A percentile compares a stretch with the other conserved stretches of the same genome.
These are phyloP conservation scores for Enchytraeus crypticus DNA, from an alignment of 2,888 invertebrate species.

Conservation along the genomic window DNA sequence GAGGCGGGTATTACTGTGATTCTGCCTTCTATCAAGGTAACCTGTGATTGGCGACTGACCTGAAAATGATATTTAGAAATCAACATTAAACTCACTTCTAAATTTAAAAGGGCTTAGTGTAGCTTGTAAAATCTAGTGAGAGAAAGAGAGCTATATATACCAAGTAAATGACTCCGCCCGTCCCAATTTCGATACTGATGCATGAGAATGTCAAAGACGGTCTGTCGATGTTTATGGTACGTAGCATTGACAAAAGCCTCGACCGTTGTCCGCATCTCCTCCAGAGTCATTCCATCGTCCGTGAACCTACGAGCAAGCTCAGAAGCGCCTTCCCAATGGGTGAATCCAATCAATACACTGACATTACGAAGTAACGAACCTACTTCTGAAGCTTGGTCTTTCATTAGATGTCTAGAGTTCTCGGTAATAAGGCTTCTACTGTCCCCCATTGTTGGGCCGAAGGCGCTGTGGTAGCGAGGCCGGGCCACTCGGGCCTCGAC, in stretches of 20 bases:
- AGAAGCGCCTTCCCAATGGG: constrained; percentile 64
- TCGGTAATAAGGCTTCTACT: constrained; percentile 15
- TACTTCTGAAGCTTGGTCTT: neutral
- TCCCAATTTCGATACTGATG: constrained; percentile 87
- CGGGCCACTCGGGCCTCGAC: constrained; percentile 35
- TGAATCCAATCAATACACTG: constrained; percentile 33
- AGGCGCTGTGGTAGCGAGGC: constrained; percentile 41
- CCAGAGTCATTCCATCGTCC: constrained; percentile 64
- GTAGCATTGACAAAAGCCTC: constrained; percentile 77
- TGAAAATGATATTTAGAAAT: no score
- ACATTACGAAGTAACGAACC: neutral
- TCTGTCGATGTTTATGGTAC: constrained; percentile 85
- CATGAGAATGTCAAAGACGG: constrained; percentile 88
- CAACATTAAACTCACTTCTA: no score
- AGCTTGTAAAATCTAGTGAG: no score
- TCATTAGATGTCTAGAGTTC: constrained; percentile 15
- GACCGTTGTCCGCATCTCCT: constrained; percentile 57
- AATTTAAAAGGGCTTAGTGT: no score
- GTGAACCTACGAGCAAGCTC: constrained; percentile 70
- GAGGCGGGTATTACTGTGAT: no score
- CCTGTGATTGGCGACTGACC: no score
- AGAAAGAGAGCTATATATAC: no score
- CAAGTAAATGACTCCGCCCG: no score
- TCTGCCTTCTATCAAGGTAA: no score
- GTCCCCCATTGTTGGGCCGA: constrained; percentile 37